Base-by-base conservation (phyloP, 2,797 vertebrate genomes). In the Poliocrania exsul region DNA sequence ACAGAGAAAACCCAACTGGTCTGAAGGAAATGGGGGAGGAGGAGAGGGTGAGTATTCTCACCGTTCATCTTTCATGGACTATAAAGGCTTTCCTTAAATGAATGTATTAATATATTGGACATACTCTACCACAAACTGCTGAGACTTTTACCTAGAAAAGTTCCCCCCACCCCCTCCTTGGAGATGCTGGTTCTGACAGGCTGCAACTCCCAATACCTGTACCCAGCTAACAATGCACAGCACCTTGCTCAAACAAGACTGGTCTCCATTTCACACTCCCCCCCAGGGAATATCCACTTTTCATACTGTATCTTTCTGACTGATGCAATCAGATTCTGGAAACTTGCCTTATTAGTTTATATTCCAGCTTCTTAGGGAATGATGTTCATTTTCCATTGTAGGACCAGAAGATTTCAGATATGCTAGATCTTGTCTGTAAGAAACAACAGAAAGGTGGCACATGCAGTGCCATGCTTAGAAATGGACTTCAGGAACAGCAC, bases 241-340 rank as follows among this genome's bases (percentile, higher is more conserved):
- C 64, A 67, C 96, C 90, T 92, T 97, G 97, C 97, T 92, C 91
- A 73, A 96, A 97, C 97, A 97, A 95, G 97, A 96, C 89, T 87
- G 77, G 86, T 95, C 94, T 95, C 91, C 95, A 74, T 87, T 94
- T 86, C 96, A 88, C 78, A 72, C 62, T 60, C n/a, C 26, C 93
- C 94, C 92, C 51, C 90, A 93, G 97, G 97, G 93, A 94, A 96
- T 33, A 94, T 85, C 73, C 71, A 81, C 79, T 96, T 95, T 93
- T 91, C 87, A 49, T 66, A 64, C 58, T 88, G 0, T 73, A 91
- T 90, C 90, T 93, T 90, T 96, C 86, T 92, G 77, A 92, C 92
- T 97, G 97, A 97, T 92, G 96, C 92, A 96, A 97, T 96, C 93
- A 81, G 84, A 67, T 80, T 86, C 85, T 97, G 96, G 96, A 97